A percentile compares a stretch with the other conserved stretches of the same genome.
These are phyloP conservation scores for Pogonomyrmex barbatus DNA, from an alignment of 1,140 invertebrate species.

Conservation along the genomic window DNA sequence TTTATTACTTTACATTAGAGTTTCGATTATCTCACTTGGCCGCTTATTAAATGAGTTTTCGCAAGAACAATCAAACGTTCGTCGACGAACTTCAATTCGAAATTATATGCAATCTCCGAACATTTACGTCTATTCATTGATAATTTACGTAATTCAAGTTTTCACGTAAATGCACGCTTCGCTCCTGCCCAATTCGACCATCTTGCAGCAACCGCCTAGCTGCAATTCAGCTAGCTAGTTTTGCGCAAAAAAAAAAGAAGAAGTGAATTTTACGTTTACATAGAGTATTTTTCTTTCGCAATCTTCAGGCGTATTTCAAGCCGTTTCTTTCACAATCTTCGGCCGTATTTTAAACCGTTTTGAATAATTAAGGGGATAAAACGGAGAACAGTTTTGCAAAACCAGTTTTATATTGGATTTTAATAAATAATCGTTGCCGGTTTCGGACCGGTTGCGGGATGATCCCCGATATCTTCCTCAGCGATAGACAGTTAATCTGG, in stretches of 20 bases:
- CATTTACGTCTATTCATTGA: constrained; percentile 55
- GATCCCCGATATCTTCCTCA: constrained; percentile 17
- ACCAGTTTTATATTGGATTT: constrained; percentile 13
- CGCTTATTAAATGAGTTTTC: neutral
- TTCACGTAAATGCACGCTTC: constrained; percentile 35
- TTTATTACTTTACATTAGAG: neutral
- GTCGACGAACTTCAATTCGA: constrained; percentile 17
- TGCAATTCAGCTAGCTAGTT: constrained; percentile 39
- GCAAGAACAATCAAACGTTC: neutral
- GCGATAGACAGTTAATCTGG: constrained; percentile 47
- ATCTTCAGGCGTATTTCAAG: neutral
- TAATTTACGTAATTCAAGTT: constrained; percentile 58
- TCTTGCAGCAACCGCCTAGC: neutral
- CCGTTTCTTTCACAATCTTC: neutral
- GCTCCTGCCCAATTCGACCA: constrained; percentile 40
- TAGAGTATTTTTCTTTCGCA: neutral
- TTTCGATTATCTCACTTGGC: neutral
- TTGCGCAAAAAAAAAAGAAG: neutral
- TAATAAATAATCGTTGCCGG: constrained; percentile 20
- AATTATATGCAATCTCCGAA: constrained; percentile 34
- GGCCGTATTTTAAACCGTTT: neutral
- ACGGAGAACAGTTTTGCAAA: neutral
- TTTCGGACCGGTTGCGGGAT: neutral
- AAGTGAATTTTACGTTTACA: constrained; percentile 35
- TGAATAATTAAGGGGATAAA: neutral